phyloP scores from a whole-genome alignment of 2,888 invertebrate genomes.

The Sycophila texana region DNA sequence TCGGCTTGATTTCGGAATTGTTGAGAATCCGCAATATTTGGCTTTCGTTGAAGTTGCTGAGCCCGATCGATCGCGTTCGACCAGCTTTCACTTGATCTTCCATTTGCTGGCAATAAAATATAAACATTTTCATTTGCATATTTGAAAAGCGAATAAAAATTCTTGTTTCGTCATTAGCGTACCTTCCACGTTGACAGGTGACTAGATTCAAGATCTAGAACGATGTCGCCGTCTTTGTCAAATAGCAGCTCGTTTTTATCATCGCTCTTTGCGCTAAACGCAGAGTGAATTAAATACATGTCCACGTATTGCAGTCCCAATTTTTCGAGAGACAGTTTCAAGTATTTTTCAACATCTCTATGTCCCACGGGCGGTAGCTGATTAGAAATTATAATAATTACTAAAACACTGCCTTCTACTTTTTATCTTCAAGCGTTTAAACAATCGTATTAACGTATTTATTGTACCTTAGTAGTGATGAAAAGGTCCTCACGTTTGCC shows the following conservation, averaged over 20 bases:
- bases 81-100: conserved; percentile 83
- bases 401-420: background rate
- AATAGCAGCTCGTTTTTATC: conserved; percentile 77
- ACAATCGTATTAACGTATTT: background rate
- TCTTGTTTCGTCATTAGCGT: conserved; percentile 23
- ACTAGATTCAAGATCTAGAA: conserved; percentile 80
- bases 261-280: conserved; percentile 81
- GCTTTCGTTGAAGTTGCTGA: conserved; percentile 86
- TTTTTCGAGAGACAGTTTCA: conserved; percentile 80
- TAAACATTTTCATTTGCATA: background rate
- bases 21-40: conserved; percentile 82
- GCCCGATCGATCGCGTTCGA: conserved; percentile 82
- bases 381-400: conserved; percentile 50
- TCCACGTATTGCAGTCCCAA: conserved; percentile 85
- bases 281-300: conserved; percentile 87
- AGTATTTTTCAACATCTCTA: conserved; percentile 82
- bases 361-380: conserved; percentile 84
- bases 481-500: conserved; percentile 84
- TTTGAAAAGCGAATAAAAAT: background rate
- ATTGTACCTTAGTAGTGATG: conserved; percentile 84
- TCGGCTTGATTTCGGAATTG: conserved; percentile 81
- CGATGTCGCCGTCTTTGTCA: conserved; percentile 79
- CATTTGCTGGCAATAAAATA: conserved; percentile 79
- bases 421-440: background rate
- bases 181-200: conserved; percentile 85